Percentiles rank a stretch among this genome's conserved stretches.
Conservation (phyloP, 2,797 vertebrate species). For the Phrynocephalus vlangalii region DNA sequence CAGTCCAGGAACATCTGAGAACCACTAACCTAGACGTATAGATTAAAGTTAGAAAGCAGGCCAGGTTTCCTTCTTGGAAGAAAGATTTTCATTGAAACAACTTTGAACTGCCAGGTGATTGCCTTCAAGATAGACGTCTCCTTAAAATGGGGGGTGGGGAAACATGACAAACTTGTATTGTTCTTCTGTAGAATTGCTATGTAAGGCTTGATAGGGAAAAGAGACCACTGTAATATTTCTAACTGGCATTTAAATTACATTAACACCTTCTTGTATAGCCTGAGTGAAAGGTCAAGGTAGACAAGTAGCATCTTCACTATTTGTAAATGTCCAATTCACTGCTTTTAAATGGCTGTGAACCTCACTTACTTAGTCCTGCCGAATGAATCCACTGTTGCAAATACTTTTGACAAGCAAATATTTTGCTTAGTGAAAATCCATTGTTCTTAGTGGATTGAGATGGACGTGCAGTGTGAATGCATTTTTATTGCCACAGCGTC, state of each 20-base stretch:
- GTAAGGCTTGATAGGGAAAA: constrained; percentile 55
- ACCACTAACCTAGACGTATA: constrained; percentile 6
- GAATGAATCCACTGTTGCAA: constrained; percentile 69
- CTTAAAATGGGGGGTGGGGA: not conserved
- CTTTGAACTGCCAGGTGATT: constrained; percentile 29
- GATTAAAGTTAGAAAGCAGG: constrained; percentile 27
- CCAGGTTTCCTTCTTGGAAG: constrained; percentile 7
- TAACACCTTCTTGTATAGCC: constrained; percentile 68
- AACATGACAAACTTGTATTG: constrained; percentile 49
- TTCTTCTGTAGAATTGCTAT: constrained; percentile 47
- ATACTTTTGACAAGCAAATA: constrained; percentile 79
- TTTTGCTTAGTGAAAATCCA: constrained; percentile 84
- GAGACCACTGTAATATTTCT: constrained; percentile 62
- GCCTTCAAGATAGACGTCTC: not conserved
- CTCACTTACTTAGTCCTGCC: constrained; percentile 60
- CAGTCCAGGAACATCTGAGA: no score
- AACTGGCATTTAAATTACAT: constrained; percentile 75
- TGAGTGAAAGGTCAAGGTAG: constrained; percentile 64
- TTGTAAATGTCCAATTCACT: constrained; percentile 76
- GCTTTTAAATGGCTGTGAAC: constrained; percentile 69
- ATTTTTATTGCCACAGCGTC: constrained; percentile 63
- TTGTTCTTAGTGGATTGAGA: constrained; percentile 86
- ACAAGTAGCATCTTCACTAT: constrained; percentile 67
- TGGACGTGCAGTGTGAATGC: constrained; percentile 67
- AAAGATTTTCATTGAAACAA: constrained; percentile 27